These are phyloP conservation scores for Caranx ignobilis DNA, from an alignment of 2,113 vertebrate genomes.

Conservation along the genomic window DNA sequence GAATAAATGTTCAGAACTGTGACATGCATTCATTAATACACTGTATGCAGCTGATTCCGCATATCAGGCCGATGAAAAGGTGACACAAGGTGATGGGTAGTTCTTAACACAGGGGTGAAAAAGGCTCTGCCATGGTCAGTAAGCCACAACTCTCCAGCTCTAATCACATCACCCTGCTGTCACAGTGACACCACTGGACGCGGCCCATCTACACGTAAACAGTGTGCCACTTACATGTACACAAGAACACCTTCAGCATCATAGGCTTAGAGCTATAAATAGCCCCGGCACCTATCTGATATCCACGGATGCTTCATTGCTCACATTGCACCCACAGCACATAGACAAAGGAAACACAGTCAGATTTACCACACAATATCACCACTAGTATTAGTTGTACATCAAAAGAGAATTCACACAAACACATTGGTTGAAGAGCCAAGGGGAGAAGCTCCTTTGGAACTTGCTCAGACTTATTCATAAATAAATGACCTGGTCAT, in stretches of 20 bases:
- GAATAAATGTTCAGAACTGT: background rate
- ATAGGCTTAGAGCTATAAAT: slow-evolving; percentile 41
- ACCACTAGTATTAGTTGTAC: background rate
- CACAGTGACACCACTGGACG: background rate
- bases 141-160: background rate
- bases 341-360: background rate
- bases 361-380: background rate
- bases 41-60: too few relatives aligned
- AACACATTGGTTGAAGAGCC: background rate
- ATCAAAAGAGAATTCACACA: background rate
- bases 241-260: slow-evolving; percentile 30
- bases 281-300: slow-evolving; percentile 39
- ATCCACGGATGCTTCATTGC: slow-evolving; percentile 27
- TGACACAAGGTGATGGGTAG: background rate
- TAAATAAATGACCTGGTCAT: background rate
- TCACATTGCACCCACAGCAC: slow-evolving; percentile 6
- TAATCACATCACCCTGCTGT: background rate
- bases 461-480: slow-evolving; percentile 1
- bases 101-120: background rate
- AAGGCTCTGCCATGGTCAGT: background rate
- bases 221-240: background rate
- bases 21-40: background rate
- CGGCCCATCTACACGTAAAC: background rate
- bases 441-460: background rate
- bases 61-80: too few relatives aligned